phyloP scores from a whole-genome alignment of 2,797 vertebrate genomes.

The Ispidina picta region DNA sequence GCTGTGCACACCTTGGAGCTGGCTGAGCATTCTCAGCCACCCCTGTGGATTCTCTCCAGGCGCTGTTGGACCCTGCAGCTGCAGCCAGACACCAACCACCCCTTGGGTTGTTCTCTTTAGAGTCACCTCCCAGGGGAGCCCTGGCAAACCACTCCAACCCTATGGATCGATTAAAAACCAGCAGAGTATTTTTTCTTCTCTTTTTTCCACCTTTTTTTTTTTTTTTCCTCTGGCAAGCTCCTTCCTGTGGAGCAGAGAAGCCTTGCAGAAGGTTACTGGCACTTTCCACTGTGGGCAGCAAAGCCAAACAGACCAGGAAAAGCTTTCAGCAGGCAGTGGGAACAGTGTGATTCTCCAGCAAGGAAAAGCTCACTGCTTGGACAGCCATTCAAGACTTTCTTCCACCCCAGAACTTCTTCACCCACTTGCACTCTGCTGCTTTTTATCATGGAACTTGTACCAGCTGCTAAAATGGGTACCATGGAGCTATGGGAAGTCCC shows the following conservation, averaged over 20 bases:
- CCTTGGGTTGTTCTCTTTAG: neutral
- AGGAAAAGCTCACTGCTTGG: neutral
- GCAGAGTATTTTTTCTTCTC: neutral
- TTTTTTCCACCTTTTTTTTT: neutral
- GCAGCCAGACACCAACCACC: neutral
- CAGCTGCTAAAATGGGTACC: neutral
- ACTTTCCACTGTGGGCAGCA: rapidly evolving
- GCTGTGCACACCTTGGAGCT: neutral
- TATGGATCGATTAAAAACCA: neutral
- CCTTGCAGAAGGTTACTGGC: neutral
- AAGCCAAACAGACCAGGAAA: neutral
- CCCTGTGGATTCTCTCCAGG: neutral
- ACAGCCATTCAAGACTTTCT: neutral
- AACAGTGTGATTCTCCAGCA: neutral
- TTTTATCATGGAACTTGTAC: neutral
- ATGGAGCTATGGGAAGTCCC: neutral
- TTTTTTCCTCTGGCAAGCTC: neutral
- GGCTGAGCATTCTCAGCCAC: neutral
- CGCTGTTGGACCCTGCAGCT: neutral
- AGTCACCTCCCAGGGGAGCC: neutral
- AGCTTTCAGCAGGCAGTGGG: neutral
- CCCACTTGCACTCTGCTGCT: neutral
- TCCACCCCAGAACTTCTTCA: neutral
- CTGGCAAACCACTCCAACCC: neutral
- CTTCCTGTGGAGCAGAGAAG: neutral